Conservation (phyloP, 2,888 invertebrate genomes). For the Acleris cristana region DNA sequence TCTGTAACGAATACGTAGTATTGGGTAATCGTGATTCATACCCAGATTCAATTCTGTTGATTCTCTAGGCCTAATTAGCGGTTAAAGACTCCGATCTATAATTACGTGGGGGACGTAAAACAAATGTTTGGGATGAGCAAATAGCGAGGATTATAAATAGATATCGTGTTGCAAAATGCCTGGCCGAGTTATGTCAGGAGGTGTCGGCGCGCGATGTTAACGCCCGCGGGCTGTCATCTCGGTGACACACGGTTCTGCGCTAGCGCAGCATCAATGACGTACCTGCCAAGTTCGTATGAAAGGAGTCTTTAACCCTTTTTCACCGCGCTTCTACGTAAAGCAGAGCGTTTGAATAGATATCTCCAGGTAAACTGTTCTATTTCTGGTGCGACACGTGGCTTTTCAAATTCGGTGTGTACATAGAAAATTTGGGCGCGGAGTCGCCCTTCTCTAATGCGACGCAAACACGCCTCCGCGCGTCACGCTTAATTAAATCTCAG, state of each 20-base stretch:
- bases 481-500: constrained; percentile 14
- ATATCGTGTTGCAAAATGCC: constrained; percentile 73
- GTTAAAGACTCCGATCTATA: constrained; percentile 77
- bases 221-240: constrained; percentile 35
- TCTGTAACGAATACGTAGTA: constrained; percentile 27
- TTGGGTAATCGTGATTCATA: constrained; percentile 32
- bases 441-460: constrained; percentile 10
- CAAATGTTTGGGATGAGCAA: constrained; percentile 71
- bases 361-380: constrained; percentile 36
- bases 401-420: constrained; percentile 30
- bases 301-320: constrained; percentile 1
- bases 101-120: constrained; percentile 67
- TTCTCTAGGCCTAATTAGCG: constrained; percentile 70
- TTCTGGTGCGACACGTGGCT: constrained; percentile 26
- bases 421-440: constrained; percentile 31
- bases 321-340: constrained; percentile 12
- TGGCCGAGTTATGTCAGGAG: constrained; percentile 80
- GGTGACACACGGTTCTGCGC: constrained; percentile 17
- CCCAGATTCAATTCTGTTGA: constrained; percentile 12
- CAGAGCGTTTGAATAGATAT: constrained; percentile 25
- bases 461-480: constrained; percentile 30
- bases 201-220: constrained; percentile 47
- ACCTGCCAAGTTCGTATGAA: constrained; percentile 1
- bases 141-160: constrained; percentile 72
- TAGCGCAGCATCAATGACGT: constrained; percentile 1